Percentiles rank a stretch among this genome's conserved stretches.
Conservation (phyloP, 2,888 invertebrate species). For the Blera fallax region DNA sequence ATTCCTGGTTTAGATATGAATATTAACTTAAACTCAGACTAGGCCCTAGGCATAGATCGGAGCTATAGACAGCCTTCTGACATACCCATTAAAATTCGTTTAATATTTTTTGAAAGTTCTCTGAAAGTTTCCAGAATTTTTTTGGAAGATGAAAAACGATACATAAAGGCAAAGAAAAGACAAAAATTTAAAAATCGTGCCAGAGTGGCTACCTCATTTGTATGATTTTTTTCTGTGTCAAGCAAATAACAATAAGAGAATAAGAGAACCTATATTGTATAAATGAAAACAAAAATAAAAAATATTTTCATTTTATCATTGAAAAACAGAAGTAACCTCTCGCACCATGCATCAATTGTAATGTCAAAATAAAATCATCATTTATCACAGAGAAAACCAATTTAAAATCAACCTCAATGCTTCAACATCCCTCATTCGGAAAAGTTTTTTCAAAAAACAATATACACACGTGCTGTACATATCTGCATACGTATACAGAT, state of each 20-base stretch:
- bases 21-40: too few species aligned
- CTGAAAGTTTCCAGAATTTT: too few species aligned
- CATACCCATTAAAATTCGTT: too few species aligned
- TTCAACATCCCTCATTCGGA: slow-evolving; percentile 46
- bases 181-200: too few species aligned
- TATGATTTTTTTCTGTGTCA: background rate
- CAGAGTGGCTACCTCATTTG: too few species aligned
- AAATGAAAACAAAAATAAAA: slow-evolving; percentile 17
- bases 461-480: background rate
- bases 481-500: background rate
- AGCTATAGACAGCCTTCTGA: too few species aligned
- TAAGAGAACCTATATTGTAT: too few species aligned
- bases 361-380: slow-evolving; percentile 68
- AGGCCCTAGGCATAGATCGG: too few species aligned
- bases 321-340: slow-evolving; percentile 27
- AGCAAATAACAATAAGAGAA: slow-evolving; percentile 19
- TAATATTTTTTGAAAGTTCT: too few species aligned
- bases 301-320: slow-evolving; percentile 38
- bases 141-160: too few species aligned
- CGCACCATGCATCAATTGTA: slow-evolving; percentile 51
- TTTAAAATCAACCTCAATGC: slow-evolving; percentile 63
- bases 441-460: background rate
- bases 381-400: slow-evolving; percentile 65
- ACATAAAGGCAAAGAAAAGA: too few species aligned
- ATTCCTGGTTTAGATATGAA: too few species aligned